phyloP scores from a whole-genome alignment of 2,797 vertebrate genomes.

The Sebastes reedi region DNA sequence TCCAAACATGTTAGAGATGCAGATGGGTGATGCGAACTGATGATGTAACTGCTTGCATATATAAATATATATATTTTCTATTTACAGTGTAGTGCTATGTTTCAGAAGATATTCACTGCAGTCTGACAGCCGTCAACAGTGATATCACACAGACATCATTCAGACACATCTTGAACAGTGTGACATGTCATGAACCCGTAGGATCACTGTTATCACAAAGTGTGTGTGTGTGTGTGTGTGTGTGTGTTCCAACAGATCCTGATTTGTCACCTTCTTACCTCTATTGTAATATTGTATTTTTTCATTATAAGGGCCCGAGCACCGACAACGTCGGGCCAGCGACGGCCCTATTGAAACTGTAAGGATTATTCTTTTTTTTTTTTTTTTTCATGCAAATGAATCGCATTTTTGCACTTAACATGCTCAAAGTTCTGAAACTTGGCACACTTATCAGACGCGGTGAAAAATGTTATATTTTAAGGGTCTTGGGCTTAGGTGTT shows the following conservation, averaged over 20 bases:
- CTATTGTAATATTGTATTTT: neutral
- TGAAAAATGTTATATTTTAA: too few species aligned
- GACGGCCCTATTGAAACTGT: too few species aligned
- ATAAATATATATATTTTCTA: neutral
- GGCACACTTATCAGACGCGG: rapidly evolving
- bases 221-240: too few species aligned
- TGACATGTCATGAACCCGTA: neutral
- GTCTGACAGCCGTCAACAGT: neutral
- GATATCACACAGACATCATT: neutral
- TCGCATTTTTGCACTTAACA: too few species aligned
- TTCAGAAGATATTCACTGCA: neutral
- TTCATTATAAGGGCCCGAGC: too few species aligned
- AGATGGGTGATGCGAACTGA: neutral
- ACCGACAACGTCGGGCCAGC: too few species aligned
- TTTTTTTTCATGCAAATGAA: too few species aligned
- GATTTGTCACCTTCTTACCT: neutral
- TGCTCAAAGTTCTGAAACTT: too few species aligned
- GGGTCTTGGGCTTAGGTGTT: too few species aligned
- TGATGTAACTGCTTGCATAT: neutral
- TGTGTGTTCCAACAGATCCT: too few species aligned
- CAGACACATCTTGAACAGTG: neutral
- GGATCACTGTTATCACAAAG: neutral
- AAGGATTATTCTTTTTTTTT: too few species aligned
- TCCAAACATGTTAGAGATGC: neutral
- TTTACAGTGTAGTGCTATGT: neutral